Conservation (phyloP, 2,113 vertebrate genomes). For the Chaetops frenatus region DNA sequence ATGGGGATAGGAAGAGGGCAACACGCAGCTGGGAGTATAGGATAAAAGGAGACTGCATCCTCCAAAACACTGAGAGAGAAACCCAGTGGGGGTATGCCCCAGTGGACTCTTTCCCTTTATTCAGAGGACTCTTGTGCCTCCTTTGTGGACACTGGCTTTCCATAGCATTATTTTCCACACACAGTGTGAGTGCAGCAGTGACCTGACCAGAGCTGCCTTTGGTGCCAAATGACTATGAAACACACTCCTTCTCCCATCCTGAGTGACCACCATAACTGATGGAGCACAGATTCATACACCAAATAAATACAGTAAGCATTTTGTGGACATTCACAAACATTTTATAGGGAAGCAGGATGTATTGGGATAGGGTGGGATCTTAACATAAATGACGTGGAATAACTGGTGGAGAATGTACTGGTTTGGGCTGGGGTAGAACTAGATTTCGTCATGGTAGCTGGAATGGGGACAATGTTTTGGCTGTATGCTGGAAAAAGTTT, state of each 20-base stretch:
- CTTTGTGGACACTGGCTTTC: neutral
- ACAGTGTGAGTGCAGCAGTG: neutral
- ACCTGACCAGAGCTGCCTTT: neutral
- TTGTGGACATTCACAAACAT: neutral
- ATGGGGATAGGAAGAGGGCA: too few relatives aligned
- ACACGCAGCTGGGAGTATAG: too few relatives aligned
- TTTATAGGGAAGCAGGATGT: neutral
- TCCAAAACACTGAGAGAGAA: too few relatives aligned
- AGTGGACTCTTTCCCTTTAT: too few relatives aligned
- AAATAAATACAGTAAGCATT: neutral
- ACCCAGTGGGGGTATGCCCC: too few relatives aligned
- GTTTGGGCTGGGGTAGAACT: neutral
- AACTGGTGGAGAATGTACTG: neutral
- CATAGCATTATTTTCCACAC: fast-evolving
- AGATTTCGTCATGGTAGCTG: neutral
- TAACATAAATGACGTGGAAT: neutral
- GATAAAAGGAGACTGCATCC: too few relatives aligned
- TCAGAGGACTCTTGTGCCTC: neutral
- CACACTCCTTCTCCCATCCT: neutral
- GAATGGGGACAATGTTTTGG: neutral
- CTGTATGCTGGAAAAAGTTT: neutral
- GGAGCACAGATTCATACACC: neutral
- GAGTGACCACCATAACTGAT: neutral
- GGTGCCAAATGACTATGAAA: neutral
- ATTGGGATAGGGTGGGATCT: neutral